Percentiles rank a stretch among this genome's conserved stretches.
These are phyloP conservation scores for Lycia hirtaria DNA, from an alignment of 2,888 invertebrate genomes.

Conservation along the genomic window DNA sequence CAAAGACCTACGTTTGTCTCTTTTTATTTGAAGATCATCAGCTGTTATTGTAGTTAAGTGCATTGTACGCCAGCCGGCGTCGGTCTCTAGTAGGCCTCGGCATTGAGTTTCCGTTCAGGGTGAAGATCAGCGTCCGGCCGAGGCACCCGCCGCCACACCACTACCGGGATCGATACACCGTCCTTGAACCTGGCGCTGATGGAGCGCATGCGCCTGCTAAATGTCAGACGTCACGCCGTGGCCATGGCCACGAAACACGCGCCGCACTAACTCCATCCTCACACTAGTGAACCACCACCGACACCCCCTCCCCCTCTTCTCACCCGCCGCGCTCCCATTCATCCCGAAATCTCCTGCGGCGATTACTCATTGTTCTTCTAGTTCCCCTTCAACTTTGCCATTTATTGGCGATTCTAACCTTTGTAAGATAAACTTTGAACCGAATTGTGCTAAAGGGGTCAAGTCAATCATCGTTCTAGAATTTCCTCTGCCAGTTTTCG, in stretches of 20 bases:
- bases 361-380: slow-evolving; percentile 51
- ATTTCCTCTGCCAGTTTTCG: slow-evolving; percentile 32
- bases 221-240: slow-evolving; percentile 76
- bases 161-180: slow-evolving; percentile 72
- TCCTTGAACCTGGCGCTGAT: slow-evolving; percentile 73
- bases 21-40: slow-evolving; percentile 1
- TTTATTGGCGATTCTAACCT: slow-evolving; percentile 74
- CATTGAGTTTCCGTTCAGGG: slow-evolving; percentile 60
- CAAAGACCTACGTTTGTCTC: too few species aligned
- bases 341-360: slow-evolving; percentile 57
- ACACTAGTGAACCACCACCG: slow-evolving; percentile 40
- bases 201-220: slow-evolving; percentile 69
- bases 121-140: slow-evolving; percentile 67
- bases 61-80: slow-evolving; percentile 34
- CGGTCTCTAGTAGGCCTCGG: slow-evolving; percentile 59
- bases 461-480: slow-evolving; percentile 42
- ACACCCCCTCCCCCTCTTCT: slow-evolving; percentile 25
- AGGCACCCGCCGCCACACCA: slow-evolving; percentile 62
- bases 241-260: slow-evolving; percentile 77
- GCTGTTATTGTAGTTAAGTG: slow-evolving; percentile 20
- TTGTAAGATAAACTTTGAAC: slow-evolving; percentile 65
- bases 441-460: slow-evolving; percentile 47
- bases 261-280: slow-evolving; percentile 51
- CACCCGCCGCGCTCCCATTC: slow-evolving; percentile 55
- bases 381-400: slow-evolving; percentile 69